A percentile compares a stretch with the other conserved stretches of the same genome.
Conservation (phyloP, 2,888 invertebrate species). For the Salpingus planirostris region DNA sequence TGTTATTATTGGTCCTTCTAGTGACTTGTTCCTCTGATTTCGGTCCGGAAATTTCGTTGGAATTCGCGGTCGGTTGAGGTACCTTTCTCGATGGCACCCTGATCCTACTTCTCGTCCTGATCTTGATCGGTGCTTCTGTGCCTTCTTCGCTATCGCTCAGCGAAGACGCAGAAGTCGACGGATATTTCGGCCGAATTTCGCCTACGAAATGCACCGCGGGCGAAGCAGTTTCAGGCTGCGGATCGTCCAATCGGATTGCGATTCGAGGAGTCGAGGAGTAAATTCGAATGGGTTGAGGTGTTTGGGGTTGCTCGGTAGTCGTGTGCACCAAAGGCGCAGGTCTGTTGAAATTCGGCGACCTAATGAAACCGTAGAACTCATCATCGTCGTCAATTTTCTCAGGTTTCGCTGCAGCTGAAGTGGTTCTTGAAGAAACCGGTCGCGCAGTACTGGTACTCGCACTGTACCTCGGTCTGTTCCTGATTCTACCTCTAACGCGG, state of each 20-base stretch:
- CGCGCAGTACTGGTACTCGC: slow-evolving; percentile 15
- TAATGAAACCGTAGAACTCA: slow-evolving; percentile 45
- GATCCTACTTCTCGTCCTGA: slow-evolving; percentile 20
- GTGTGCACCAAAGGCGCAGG: slow-evolving; percentile 3
- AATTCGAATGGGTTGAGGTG: no score
- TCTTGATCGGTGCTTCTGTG: slow-evolving; percentile 11
- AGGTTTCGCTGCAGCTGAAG: slow-evolving; percentile 15
- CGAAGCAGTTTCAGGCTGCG: slow-evolving; percentile 4
- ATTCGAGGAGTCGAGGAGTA: not conserved
- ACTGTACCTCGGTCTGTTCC: slow-evolving; percentile 20
- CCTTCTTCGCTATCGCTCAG: slow-evolving; percentile 6
- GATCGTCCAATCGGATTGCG: not conserved
- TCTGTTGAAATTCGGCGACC: slow-evolving; percentile 39
- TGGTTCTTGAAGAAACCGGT: slow-evolving; percentile 10
- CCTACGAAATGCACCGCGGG: slow-evolving; percentile 30
- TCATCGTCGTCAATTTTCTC: slow-evolving; percentile 27
- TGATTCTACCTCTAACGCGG: slow-evolving; percentile 24
- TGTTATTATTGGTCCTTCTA: slow-evolving; percentile 16
- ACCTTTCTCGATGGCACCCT: slow-evolving; percentile 17
- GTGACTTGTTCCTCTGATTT: slow-evolving; percentile 19
- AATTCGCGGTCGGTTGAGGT: slow-evolving; percentile 11
- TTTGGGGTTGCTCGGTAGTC: slow-evolving; percentile 11
- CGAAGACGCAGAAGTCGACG: no score
- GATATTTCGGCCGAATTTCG: slow-evolving; percentile 35
- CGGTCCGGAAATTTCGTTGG: slow-evolving; percentile 13